Evolutionary conservation across 2,888 invertebrate genomes (phyloP).

Genomic region (Labia minor): DNA sequence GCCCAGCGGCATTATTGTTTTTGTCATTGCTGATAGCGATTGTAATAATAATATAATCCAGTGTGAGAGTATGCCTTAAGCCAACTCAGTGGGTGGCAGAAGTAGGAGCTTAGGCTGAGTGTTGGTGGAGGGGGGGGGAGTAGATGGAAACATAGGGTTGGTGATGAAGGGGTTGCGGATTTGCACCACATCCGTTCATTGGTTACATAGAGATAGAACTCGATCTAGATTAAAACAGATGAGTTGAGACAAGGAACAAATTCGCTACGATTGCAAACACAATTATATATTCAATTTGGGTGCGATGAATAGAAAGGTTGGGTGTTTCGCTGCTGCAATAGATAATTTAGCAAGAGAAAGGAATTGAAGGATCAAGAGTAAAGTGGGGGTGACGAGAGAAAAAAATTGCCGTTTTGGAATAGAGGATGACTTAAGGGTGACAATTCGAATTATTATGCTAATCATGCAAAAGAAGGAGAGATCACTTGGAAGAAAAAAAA

Average conservation of each 20-base stretch:
- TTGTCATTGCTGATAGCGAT: background rate
- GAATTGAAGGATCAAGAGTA: background rate
- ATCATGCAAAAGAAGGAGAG: too few species aligned
- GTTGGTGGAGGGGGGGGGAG: too few species aligned
- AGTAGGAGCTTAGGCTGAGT: background rate
- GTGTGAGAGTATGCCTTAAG: background rate
- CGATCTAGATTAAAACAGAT: constrained; percentile 1
- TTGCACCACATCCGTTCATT: constrained; percentile 13
- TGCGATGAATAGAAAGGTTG: background rate
- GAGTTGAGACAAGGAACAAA: constrained; percentile 7
- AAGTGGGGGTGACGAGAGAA: background rate
- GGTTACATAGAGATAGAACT: constrained; percentile 1
- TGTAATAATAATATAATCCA: background rate
- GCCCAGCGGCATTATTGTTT: background rate
- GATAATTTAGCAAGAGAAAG: background rate
- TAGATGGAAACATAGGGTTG: background rate
- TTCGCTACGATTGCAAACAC: constrained; percentile 1
- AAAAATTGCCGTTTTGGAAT: background rate
- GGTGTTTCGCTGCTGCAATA: background rate
- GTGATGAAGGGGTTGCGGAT: constrained; percentile 1
- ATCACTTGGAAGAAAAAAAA: too few species aligned
- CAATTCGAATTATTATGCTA: too few species aligned
- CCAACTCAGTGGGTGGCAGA: background rate
- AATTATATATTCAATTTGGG: constrained; percentile 4
- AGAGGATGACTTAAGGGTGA: too few species aligned